A percentile compares a stretch with the other conserved stretches of the same genome.
These are phyloP conservation scores for Cecropterus lyciades DNA, from an alignment of 1,140 invertebrate genomes.

Conservation along the genomic window DNA sequence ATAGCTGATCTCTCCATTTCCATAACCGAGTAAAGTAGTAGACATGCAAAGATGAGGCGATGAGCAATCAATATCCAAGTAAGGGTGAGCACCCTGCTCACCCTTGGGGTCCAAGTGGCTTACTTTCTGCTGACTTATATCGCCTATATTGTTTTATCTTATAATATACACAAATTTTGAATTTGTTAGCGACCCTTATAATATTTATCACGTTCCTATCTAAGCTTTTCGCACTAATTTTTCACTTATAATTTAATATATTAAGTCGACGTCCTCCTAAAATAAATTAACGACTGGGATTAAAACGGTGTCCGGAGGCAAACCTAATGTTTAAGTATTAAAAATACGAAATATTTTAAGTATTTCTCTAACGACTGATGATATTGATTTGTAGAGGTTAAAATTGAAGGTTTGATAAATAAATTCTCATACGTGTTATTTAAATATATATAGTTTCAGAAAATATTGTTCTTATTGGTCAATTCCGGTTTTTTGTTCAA, in stretches of 20 bases:
- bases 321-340: constrained; percentile 19
- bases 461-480: constrained; percentile 27
- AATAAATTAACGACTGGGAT: constrained; percentile 2
- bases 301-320: background rate
- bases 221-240: constrained; percentile 14
- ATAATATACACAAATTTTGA: constrained; percentile 20
- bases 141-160: background rate
- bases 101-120: too few relatives aligned
- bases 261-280: background rate
- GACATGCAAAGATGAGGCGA: background rate
- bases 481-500: constrained; percentile 23
- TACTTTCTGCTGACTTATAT: background rate
- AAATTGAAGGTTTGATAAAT: constrained; percentile 4
- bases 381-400: constrained; percentile 6
- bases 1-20: too few relatives aligned
- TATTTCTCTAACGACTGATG: constrained; percentile 8
- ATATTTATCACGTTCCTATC: constrained; percentile 24
- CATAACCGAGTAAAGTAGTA: background rate
- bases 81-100: background rate
- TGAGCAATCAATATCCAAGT: constrained; percentile 2
- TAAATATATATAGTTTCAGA: constrained; percentile 24
- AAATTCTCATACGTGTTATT: too few relatives aligned
- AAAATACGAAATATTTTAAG: constrained; percentile 16
- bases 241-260: constrained; percentile 18
- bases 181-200: constrained; percentile 19